Base-by-base conservation (phyloP, 2,797 vertebrate genomes). In the Lithobates sylvaticus region DNA sequence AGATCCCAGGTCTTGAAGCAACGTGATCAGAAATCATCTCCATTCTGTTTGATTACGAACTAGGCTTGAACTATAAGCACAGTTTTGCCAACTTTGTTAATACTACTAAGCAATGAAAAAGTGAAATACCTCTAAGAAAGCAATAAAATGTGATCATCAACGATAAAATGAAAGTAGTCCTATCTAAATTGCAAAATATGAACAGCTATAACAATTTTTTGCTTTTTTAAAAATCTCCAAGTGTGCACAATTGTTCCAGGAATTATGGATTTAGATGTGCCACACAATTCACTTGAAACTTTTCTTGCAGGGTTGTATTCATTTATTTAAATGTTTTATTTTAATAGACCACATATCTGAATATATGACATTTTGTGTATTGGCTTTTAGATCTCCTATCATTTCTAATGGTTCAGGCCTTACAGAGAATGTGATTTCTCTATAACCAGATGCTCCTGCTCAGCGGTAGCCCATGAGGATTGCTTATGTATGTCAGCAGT, bases 11-110 rank as follows among this genome's bases (percentile, higher is more conserved):
- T 10, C 71, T 73, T 23, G 12, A 5, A 12, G 23, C 44, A 23
- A 8, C 5, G 16, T 70, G 29, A 70, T 21, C 32, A 73, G 36
- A 73, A 26, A 13, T 13, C 16, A 9, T 58, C 3, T 78, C 70
- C 90, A 87, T 86, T 89, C 39, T 64, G 32, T 78, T 70, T 15
- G 32, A 50, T 70, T 80, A 44, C 6, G 34, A 42, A 42, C 13
- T 27, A 81, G 54, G 79, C 69, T 72, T 81, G 79, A 81, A 73
- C 32, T 47, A 42, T 26, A 81, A 39, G 47, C 79, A 72, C 69
- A 72, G 79, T 36, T 27, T 39, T n/a, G n/a, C 44, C 78, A 70
- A 23, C 44, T 29, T 69, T 47, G 50, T 32, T 81, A 64, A 42
- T 73, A 54, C 69, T 72, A 64, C n/a, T 72, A 73, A 73, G 32